Base-by-base conservation (phyloP, 1,140 invertebrate genomes). In the Tigriopus japonicus region DNA sequence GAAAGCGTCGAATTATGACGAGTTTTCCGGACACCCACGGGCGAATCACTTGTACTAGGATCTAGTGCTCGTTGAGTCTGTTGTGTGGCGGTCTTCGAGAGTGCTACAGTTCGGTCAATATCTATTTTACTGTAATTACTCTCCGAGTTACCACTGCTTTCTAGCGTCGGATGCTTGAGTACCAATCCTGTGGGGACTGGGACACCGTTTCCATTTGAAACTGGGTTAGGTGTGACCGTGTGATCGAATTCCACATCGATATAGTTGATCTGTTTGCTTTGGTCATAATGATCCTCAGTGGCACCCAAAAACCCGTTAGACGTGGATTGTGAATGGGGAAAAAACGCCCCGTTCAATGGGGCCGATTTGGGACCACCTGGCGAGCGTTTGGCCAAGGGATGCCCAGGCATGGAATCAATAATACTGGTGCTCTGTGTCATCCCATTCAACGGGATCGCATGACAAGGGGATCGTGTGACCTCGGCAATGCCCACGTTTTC, bases 21-120 rank as follows among this genome's bases (percentile, higher is more conserved):
- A 10, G 73, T 75, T 63, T 72, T 73, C 42, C 73, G 56, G 41
- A 67, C 62, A 10, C 71, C 69, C 15, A 70, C 67, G 13, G 69
- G 69, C 59, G 61, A 62, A 21, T 52, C 23, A 19, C 62, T 59
- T 9, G 62, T 58, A 63, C 24, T 45, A 52, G 24, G 42, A 52
- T n/a, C 56, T 0, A 42, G 14, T 10, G 35, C 28, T 23, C 19
- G 21, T 23, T 59, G 28, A 23, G 28, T 43, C 10, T 43, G 35
- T 42, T 53, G 28, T 28, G 62, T 56, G 23, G 67, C 68, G 0
- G 73, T 68, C 62, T 70, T 71, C 1, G 70, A 71, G n/a, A 94
- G 73, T 14, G 89, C 89, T 28, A 81, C 82, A 1, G 90, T 94
- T 71, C 86, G 87, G 67, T 91, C 83, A 71, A 94, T 93, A 72